These are phyloP conservation scores for Osmoderma eremita DNA, from an alignment of 2,888 invertebrate genomes.

Conservation along the genomic window DNA sequence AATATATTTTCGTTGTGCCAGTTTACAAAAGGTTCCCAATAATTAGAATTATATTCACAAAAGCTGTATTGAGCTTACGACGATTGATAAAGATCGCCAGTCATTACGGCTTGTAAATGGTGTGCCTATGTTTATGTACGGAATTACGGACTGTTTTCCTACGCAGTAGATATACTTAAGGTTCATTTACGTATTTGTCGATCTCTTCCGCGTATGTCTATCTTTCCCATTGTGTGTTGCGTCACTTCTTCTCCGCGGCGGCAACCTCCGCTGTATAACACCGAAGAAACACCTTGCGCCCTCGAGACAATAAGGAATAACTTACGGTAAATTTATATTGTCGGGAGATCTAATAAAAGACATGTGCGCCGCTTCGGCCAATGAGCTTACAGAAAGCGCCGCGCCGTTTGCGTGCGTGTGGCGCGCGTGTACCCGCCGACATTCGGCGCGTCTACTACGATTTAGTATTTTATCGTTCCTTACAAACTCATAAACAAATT, in stretches of 20 bases:
- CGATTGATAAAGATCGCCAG: no score
- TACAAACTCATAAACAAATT: slow-evolving; percentile 40
- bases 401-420: slow-evolving; percentile 49
- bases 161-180: slow-evolving; percentile 36
- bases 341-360: slow-evolving; percentile 46
- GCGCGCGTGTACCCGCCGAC: slow-evolving; percentile 43
- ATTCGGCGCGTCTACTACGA: slow-evolving; percentile 39
- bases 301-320: slow-evolving; percentile 39
- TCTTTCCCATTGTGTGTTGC: slow-evolving; percentile 37
- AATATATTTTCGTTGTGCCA: no score
- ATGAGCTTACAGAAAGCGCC: slow-evolving; percentile 48
- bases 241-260: slow-evolving; percentile 38
- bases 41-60: no score
- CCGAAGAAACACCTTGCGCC: slow-evolving; percentile 22
- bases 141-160: background rate
- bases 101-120: slow-evolving; percentile 6
- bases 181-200: slow-evolving; percentile 41
- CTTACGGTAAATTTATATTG: slow-evolving; percentile 45
- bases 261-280: background rate
- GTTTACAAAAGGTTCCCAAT: no score
- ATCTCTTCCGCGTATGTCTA: slow-evolving; percentile 46
- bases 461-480: slow-evolving; percentile 41
- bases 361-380: slow-evolving; percentile 49
- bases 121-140: background rate
- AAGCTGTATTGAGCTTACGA: no score